Conservation (phyloP, 1,140 invertebrate genomes). For the Drosophila ananassae region DNA sequence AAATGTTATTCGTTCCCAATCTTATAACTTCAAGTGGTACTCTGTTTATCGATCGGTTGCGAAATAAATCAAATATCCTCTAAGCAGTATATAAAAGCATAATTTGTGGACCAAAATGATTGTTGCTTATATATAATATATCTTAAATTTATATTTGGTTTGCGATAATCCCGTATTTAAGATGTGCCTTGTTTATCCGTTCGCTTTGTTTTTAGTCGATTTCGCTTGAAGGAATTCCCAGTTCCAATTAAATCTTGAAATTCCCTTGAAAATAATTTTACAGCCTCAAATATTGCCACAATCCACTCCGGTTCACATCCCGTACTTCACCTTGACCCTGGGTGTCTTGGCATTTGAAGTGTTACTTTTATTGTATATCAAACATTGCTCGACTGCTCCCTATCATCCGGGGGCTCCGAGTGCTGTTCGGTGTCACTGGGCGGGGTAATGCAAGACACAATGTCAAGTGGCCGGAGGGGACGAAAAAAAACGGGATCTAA, state of each 20-base stretch:
- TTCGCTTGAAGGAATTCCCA: slow-evolving; percentile 32
- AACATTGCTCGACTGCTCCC: slow-evolving; percentile 13
- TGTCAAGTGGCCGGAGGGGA: slow-evolving; percentile 51
- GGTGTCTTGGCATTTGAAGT: slow-evolving; percentile 57
- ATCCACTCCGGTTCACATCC: not conserved
- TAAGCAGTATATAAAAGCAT: too few relatives aligned
- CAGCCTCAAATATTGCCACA: slow-evolving; percentile 34
- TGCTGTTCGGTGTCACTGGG: slow-evolving; percentile 12
- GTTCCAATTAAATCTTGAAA: slow-evolving; percentile 38
- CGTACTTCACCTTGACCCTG: slow-evolving; percentile 63
- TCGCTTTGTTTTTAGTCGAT: not conserved
- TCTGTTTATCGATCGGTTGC: too few relatives aligned
- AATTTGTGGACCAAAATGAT: too few relatives aligned
- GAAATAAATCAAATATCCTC: too few relatives aligned
- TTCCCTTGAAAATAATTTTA: slow-evolving; percentile 29
- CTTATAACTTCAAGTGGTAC: too few relatives aligned
- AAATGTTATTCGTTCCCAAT: too few relatives aligned
- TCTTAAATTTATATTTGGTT: not conserved
- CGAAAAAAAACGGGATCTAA: slow-evolving; percentile 10
- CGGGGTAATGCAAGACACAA: slow-evolving; percentile 54
- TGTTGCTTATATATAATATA: not conserved
- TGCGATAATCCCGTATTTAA: not conserved
- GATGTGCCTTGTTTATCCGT: not conserved
- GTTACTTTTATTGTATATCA: slow-evolving; percentile 54
- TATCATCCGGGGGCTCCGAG: slow-evolving; percentile 13